Conservation (phyloP, 1,140 invertebrate genomes). For the Danaus melanippus region DNA sequence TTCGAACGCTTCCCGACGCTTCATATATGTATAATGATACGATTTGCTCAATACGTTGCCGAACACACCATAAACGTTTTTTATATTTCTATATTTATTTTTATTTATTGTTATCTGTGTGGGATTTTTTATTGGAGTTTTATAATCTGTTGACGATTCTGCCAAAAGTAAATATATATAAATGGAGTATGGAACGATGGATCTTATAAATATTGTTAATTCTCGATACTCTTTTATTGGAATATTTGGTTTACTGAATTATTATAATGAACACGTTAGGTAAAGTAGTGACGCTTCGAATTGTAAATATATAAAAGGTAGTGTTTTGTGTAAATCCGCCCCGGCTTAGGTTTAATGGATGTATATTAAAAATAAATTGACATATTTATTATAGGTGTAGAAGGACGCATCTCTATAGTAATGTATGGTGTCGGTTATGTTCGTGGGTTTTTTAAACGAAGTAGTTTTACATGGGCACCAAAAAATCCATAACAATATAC, state of each 20-base stretch:
- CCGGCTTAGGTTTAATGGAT: conserved; percentile 16
- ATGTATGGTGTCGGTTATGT: conserved; percentile 1
- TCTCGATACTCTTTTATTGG: no score
- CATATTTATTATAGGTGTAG: conserved; percentile 9
- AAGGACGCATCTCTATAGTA: neutral
- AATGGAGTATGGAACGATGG: no score
- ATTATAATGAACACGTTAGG: conserved; percentile 9
- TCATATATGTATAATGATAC: conserved; percentile 48
- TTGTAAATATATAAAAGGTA: conserved; percentile 57
- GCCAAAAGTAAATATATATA: no score
- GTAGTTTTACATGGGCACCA: no score
- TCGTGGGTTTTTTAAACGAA: no score
- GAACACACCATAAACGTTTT: conserved; percentile 24
- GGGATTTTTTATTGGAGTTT: no score
- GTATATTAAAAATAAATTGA: conserved; percentile 3
- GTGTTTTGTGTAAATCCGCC: conserved; percentile 56
- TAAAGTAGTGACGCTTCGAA: conserved; percentile 41
- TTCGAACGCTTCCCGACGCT: conserved; percentile 41
- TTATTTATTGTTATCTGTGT: conserved; percentile 14
- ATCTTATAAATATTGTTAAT: no score
- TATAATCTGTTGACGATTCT: no score
- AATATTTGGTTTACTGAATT: no score
- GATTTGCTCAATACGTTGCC: conserved; percentile 63
- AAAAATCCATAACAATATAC: neutral
- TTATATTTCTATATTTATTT: conserved; percentile 16